These are phyloP conservation scores for Apantesis nais DNA, from an alignment of 2,888 invertebrate species.

Conservation along the genomic window DNA sequence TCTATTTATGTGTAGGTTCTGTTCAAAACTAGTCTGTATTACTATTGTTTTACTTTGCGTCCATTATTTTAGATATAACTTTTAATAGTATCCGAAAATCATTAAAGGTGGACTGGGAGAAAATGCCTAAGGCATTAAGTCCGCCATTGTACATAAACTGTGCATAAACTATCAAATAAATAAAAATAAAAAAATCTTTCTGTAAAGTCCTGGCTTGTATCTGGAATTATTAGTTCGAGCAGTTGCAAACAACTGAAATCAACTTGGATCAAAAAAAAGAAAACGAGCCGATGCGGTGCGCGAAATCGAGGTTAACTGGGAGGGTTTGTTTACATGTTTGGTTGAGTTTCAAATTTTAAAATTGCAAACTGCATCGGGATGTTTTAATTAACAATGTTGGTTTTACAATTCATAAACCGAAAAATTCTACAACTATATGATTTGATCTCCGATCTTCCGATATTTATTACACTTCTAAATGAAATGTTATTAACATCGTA, in stretches of 20 bases:
- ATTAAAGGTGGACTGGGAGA: too few relatives aligned
- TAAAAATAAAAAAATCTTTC: too few relatives aligned
- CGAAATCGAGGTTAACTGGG: slow-evolving; percentile 69
- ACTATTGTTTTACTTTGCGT: slow-evolving; percentile 11
- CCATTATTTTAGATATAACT: background rate
- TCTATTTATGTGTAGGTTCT: slow-evolving; percentile 6
- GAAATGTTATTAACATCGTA: slow-evolving; percentile 22
- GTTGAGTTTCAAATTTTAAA: slow-evolving; percentile 57
- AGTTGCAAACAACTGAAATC: slow-evolving; percentile 66
- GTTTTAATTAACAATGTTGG: slow-evolving; percentile 61
- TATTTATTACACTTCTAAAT: slow-evolving; percentile 27
- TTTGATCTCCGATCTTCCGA: slow-evolving; percentile 32
- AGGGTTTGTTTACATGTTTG: slow-evolving; percentile 71
- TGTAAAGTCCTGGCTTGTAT: slow-evolving; percentile 17
- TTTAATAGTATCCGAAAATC: too few relatives aligned
- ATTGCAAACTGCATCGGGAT: slow-evolving; percentile 55
- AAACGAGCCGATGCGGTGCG: slow-evolving; percentile 58
- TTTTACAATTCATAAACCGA: slow-evolving; percentile 57
- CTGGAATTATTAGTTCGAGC: slow-evolving; percentile 52
- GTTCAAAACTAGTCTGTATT: background rate
- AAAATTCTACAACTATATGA: slow-evolving; percentile 29
- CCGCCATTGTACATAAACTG: too few relatives aligned
- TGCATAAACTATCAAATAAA: too few relatives aligned
- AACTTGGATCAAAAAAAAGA: slow-evolving; percentile 63
- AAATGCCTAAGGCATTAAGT: too few relatives aligned